Percentiles rank a stretch among this genome's conserved stretches.
These are phyloP conservation scores for Mus caroli DNA, from an alignment of 2,797 vertebrate species.

Conservation along the genomic window DNA sequence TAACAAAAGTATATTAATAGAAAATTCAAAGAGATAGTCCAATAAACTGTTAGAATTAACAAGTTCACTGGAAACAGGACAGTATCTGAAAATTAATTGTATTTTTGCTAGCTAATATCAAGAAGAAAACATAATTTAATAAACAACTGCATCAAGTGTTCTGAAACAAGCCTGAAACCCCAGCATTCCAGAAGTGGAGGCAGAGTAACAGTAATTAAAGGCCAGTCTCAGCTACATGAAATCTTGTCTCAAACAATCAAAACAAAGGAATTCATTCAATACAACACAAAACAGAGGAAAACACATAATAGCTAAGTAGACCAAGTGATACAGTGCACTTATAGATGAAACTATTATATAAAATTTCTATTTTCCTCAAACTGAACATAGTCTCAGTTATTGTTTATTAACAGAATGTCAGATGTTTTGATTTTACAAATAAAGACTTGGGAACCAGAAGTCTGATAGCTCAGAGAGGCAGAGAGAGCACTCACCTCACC, in stretches of 20 bases:
- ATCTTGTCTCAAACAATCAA: not conserved
- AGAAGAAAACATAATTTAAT: not conserved
- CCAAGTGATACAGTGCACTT: not conserved
- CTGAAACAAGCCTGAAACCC: not conserved
- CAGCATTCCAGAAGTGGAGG: not conserved
- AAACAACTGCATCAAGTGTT: not conserved
- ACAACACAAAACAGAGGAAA: not conserved
- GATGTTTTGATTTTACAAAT: too few relatives aligned
- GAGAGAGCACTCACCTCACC: too few relatives aligned
- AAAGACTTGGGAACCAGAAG: too few relatives aligned
- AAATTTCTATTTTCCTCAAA: not conserved
- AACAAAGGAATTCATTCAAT: not conserved
- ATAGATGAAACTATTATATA: slow-evolving; percentile 8
- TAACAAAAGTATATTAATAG: not conserved
- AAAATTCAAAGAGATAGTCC: not conserved
- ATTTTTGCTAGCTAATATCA: not conserved
- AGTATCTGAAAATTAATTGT: not conserved
- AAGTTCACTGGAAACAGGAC: not conserved
- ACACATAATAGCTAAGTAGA: slow-evolving; percentile 5
- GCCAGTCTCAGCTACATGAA: not conserved
- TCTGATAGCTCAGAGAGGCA: too few relatives aligned
- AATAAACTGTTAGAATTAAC: not conserved
- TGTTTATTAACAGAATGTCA: not conserved
- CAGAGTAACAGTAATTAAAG: not conserved
- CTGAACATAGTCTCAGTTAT: not conserved